Base-by-base conservation (phyloP, 2,888 invertebrate species). In the Ornithoptera alexandrae region DNA sequence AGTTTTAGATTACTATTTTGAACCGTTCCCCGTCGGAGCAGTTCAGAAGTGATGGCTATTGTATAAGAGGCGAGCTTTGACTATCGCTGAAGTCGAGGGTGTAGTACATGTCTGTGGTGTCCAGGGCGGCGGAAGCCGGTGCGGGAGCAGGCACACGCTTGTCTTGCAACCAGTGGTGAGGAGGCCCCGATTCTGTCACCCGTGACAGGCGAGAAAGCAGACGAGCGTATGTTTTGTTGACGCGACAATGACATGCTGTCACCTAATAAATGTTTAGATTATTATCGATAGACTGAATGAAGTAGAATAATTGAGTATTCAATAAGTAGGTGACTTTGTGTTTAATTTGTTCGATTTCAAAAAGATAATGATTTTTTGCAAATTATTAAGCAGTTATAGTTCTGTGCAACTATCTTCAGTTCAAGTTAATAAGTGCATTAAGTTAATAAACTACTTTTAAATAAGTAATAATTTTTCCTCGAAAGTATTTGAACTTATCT, bases 71-170 rank as follows among this genome's bases (percentile, higher is more conserved):
- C 22, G 95, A 95, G 82, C 94, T 95, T 85, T 95, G 95, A 78
- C 95, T 95, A 90, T 96, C 96, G 83, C 95, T 95, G 92, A 96
- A 95, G 87, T 96, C 96, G 76, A 96, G 94, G 62, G 96, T 96
- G 90, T 95, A 96, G 88, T 96, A 96, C 94, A 96, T 95, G 80
- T 96, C 96, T 39, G 95, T 94, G 78, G 95, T 94, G 83, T 95
- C 94, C 78, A 95, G 93, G 75, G 94, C 89, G 69, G 93, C 90
- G 67, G 94, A 75, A 73, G 81, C 87, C 76, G 70, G 87, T 77
- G 71, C 82, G 74, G 76, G 80, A 72, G 69, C 79, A 73, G 71
- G 82, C 78, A 82, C 84, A 60, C 89, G 90, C 78, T 94, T 94
- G 85, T 94, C 94, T 75, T 94, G 93, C 75, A 94, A 87, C 94